These are phyloP conservation scores for Dolichallabes microphthalmus DNA, from an alignment of 2,113 vertebrate genomes.

Conservation along the genomic window DNA sequence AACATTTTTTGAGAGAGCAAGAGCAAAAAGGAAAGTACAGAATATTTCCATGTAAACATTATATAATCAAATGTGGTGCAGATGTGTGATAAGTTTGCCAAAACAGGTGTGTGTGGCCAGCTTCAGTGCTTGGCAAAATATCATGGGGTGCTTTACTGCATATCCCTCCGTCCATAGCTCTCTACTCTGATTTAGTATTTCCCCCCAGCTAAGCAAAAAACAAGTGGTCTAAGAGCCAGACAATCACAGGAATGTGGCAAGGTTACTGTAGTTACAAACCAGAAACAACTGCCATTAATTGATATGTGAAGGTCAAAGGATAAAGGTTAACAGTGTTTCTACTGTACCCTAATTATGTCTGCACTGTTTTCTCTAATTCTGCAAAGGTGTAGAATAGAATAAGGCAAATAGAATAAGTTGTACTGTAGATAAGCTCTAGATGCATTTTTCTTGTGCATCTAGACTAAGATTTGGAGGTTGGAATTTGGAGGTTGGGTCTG, in stretches of 20 bases:
- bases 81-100: conserved; percentile 22
- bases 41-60: too few species aligned
- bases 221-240: conserved; percentile 60
- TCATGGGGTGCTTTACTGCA: conserved; percentile 22
- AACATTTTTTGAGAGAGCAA: neutral
- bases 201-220: conserved; percentile 44
- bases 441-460: too few species aligned
- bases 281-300: neutral
- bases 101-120: conserved; percentile 24
- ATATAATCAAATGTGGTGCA: neutral
- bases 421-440: too few species aligned
- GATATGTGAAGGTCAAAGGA: neutral
- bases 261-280: neutral
- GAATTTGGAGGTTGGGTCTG: too few species aligned
- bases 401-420: too few species aligned
- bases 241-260: neutral
- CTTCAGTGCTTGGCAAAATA: conserved; percentile 27
- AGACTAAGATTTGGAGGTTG: too few species aligned
- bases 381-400: too few species aligned
- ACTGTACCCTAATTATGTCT: neutral
- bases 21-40: neutral
- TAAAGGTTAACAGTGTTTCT: neutral
- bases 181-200: conserved; percentile 3
- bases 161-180: conserved; percentile 33
- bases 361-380: neutral